A percentile compares a stretch with the other conserved stretches of the same genome.
These are phyloP conservation scores for Atherix ibis DNA, from an alignment of 2,888 invertebrate species.

Conservation along the genomic window DNA sequence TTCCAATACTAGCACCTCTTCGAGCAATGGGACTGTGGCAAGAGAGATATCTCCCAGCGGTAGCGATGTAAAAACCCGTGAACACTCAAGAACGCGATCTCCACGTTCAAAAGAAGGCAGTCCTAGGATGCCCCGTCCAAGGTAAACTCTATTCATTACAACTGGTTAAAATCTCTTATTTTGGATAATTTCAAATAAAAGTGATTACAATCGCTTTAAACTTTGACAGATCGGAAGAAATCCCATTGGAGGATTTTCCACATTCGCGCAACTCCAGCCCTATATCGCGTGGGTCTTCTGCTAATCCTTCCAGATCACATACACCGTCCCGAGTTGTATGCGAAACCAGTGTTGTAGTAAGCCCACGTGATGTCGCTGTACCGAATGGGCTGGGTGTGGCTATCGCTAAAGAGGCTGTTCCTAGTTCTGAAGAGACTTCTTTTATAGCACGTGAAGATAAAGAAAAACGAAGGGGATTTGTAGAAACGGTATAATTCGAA, in stretches of 20 bases:
- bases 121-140: slow-evolving; percentile 52
- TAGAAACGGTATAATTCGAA: slow-evolving; percentile 38
- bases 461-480: slow-evolving; percentile 28
- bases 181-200: too few species aligned
- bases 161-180: slow-evolving; percentile 2
- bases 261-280: slow-evolving; percentile 37
- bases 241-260: slow-evolving; percentile 64
- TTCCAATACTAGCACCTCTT: slow-evolving; percentile 35
- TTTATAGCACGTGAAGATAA: slow-evolving; percentile 50
- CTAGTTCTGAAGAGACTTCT: slow-evolving; percentile 59
- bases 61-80: slow-evolving; percentile 25
- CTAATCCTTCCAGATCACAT: slow-evolving; percentile 33
- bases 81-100: slow-evolving; percentile 23
- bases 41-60: slow-evolving; percentile 34
- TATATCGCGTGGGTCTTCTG: slow-evolving; percentile 22
- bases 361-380: background rate
- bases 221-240: slow-evolving; percentile 46
- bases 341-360: slow-evolving; percentile 18
- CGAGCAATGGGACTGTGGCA: slow-evolving; percentile 32
- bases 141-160: slow-evolving; percentile 20
- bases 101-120: slow-evolving; percentile 51
- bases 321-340: slow-evolving; percentile 26
- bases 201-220: background rate
- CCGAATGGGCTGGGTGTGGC: slow-evolving; percentile 16
- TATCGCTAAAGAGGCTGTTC: slow-evolving; percentile 20